Evolutionary conservation across 2,113 vertebrate genomes (phyloP).

Genomic region (Ivindomyrus marchei): DNA sequence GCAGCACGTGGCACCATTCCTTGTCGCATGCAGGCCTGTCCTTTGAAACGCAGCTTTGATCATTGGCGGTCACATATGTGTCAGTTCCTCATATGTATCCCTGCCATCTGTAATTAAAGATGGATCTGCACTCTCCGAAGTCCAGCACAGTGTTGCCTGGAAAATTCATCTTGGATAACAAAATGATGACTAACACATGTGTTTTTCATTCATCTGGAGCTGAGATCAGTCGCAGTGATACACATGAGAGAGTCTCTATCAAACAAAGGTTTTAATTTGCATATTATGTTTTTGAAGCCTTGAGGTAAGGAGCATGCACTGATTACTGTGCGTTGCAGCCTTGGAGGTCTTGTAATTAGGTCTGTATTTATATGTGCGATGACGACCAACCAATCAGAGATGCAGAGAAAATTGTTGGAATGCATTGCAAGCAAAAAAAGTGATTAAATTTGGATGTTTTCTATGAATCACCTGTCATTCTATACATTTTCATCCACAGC

Average conservation of each 20-base stretch:
- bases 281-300: slow-evolving; percentile 13
- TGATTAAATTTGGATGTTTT: not conserved
- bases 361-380: not conserved
- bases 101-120: not conserved
- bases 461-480: not conserved
- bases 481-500: not conserved
- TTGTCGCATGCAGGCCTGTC: not conserved
- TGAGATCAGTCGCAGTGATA: slow-evolving; percentile 1
- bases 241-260: not conserved
- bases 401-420: not conserved
- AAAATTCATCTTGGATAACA: not conserved
- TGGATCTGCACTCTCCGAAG: not conserved
- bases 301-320: too few relatives aligned
- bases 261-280: slow-evolving; percentile 3
- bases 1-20: not conserved
- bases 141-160: not conserved
- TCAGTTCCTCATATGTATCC: not conserved
- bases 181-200: not conserved
- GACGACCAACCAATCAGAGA: not conserved
- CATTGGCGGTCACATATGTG: not conserved
- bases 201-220: not conserved
- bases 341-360: slow-evolving; percentile 12
- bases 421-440: not conserved
- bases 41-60: not conserved
- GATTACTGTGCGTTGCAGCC: not conserved